Percentiles rank a stretch among this genome's conserved stretches.
These are phyloP conservation scores for Microplitis manilae DNA, from an alignment of 2,888 invertebrate genomes.

Conservation along the genomic window DNA sequence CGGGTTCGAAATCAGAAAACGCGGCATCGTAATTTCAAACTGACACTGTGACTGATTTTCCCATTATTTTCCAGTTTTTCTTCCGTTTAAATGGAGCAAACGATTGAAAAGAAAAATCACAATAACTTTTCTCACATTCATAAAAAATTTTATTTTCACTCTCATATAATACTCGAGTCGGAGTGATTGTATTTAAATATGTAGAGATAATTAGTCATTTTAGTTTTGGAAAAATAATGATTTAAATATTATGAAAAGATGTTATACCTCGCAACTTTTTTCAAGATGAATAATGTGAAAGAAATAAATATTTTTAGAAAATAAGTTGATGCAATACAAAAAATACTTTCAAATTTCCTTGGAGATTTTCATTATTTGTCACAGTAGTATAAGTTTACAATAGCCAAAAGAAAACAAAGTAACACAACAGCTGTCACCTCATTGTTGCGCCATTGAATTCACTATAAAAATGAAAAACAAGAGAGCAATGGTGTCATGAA, in stretches of 20 bases:
- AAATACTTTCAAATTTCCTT: neutral
- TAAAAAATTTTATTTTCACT: no score
- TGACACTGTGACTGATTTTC: no score
- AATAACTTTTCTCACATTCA: no score
- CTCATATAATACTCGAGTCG: no score
- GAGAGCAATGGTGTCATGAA: neutral
- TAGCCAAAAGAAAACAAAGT: neutral
- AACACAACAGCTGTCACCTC: slow-evolving; percentile 11
- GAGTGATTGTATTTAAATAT: no score
- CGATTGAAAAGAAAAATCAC: no score
- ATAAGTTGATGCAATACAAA: neutral
- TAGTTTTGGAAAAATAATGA: neutral
- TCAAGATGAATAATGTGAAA: neutral
- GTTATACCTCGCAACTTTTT: neutral
- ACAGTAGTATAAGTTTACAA: neutral
- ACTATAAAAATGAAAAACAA: neutral
- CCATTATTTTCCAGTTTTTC: no score
- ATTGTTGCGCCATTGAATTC: neutral
- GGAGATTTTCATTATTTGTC: neutral
- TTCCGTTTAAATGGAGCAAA: no score
- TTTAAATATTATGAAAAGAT: neutral
- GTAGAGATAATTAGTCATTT: no score
- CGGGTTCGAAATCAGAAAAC: no score
- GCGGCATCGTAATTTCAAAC: no score
- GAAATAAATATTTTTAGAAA: neutral